Conservation (phyloP, 2,113 vertebrate genomes). For the Lycocorax pyrrhopterus region DNA sequence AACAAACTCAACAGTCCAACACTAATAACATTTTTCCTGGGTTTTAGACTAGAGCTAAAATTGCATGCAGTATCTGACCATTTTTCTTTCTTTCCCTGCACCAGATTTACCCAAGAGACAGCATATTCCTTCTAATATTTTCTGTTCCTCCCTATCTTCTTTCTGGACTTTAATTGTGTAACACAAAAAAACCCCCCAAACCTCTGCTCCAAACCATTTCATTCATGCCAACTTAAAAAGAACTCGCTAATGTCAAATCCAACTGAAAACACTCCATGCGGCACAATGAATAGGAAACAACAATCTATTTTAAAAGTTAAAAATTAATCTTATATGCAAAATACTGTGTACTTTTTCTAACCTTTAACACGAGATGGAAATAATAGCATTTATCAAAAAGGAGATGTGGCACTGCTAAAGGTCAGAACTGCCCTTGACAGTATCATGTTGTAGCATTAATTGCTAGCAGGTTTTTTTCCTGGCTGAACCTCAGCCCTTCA, state of each 20-base stretch:
- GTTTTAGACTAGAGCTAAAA: neutral
- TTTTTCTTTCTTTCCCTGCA: neutral
- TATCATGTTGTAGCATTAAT: neutral
- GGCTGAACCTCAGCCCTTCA: neutral
- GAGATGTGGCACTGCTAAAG: neutral
- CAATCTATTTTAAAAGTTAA: neutral
- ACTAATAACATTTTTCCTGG: neutral
- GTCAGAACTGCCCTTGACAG: neutral
- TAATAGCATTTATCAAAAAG: neutral
- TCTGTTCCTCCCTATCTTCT: neutral
- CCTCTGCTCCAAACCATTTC: neutral
- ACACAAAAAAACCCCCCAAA: neutral
- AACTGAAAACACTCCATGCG: neutral
- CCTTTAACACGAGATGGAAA: neutral
- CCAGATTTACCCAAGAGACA: neutral
- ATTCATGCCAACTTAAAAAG: neutral
- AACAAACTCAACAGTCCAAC: neutral
- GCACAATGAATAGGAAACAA: neutral
- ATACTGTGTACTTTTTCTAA: neutral
- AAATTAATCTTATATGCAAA: neutral
- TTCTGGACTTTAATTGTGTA: neutral
- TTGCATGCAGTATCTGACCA: neutral
- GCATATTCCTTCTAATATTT: neutral
- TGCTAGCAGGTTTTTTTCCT: neutral
- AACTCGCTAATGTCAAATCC: neutral